phyloP scores from a whole-genome alignment of 2,888 invertebrate species.

The Clanis bilineata region DNA sequence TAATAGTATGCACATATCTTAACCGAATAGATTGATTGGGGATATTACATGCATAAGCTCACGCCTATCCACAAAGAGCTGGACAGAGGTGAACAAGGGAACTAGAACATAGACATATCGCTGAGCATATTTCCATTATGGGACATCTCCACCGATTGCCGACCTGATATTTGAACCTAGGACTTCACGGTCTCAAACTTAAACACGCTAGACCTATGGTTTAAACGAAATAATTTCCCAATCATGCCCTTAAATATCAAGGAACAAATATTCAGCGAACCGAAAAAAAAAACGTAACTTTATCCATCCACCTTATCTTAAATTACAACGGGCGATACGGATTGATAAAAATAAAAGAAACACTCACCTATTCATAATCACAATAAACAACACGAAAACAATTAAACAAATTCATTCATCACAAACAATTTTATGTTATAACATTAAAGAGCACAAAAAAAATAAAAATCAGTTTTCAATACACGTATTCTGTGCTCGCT shows the following conservation, averaged over 20 bases:
- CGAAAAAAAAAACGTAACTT: not conserved
- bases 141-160: too few relatives aligned
- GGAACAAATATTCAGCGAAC: not conserved
- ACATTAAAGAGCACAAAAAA: not conserved
- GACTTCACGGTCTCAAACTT: too few relatives aligned
- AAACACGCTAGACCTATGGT: not conserved
- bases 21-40: too few relatives aligned
- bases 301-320: not conserved
- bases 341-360: not conserved
- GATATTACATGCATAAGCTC: too few relatives aligned
- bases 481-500: constrained; percentile 41
- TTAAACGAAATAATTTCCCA: not conserved
- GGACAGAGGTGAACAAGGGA: too few relatives aligned
- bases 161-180: too few relatives aligned
- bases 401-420: not conserved
- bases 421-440: not conserved
- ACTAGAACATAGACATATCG: too few relatives aligned
- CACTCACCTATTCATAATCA: not conserved
- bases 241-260: not conserved
- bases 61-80: too few relatives aligned
- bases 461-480: not conserved
- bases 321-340: not conserved
- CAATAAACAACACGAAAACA: not conserved
- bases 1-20: too few relatives aligned
- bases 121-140: too few relatives aligned